These are phyloP conservation scores for Plecotus auritus DNA, from an alignment of 2,113 vertebrate species.

Conservation along the genomic window DNA sequence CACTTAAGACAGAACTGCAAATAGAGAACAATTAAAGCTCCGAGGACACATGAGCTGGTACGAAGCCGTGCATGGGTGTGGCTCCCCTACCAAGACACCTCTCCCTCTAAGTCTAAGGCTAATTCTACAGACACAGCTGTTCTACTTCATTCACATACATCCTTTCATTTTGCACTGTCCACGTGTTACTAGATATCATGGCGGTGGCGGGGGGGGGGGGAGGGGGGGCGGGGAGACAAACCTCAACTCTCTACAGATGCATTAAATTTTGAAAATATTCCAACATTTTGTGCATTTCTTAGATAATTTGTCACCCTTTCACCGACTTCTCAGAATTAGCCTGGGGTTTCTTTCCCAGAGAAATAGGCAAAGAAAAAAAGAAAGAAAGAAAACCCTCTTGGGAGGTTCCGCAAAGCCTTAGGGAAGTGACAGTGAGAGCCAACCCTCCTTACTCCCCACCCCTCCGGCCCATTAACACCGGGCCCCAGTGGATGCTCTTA, in stretches of 20 bases:
- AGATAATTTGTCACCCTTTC: neutral
- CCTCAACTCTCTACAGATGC: neutral
- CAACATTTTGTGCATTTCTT: neutral
- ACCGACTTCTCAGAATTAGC: neutral
- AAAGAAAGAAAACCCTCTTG: neutral
- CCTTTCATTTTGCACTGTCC: neutral
- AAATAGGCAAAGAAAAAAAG: neutral
- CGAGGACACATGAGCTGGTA: neutral
- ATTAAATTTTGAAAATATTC: neutral
- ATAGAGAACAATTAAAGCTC: neutral
- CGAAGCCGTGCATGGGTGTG: neutral
- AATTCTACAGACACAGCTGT: neutral
- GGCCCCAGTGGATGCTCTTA: neutral
- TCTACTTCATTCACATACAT: neutral
- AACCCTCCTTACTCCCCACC: neutral
- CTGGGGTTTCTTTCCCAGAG: neutral
- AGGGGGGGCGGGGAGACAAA: neutral
- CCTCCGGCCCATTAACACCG: neutral
- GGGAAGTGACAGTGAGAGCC: neutral
- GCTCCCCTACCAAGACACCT: neutral
- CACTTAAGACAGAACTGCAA: neutral
- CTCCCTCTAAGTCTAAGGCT: neutral
- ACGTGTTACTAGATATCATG: neutral
- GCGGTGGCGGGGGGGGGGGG: too few relatives aligned
- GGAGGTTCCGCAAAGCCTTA: neutral